phyloP scores from a whole-genome alignment of 2,888 invertebrate genomes.

The Pelosia muscerda region DNA sequence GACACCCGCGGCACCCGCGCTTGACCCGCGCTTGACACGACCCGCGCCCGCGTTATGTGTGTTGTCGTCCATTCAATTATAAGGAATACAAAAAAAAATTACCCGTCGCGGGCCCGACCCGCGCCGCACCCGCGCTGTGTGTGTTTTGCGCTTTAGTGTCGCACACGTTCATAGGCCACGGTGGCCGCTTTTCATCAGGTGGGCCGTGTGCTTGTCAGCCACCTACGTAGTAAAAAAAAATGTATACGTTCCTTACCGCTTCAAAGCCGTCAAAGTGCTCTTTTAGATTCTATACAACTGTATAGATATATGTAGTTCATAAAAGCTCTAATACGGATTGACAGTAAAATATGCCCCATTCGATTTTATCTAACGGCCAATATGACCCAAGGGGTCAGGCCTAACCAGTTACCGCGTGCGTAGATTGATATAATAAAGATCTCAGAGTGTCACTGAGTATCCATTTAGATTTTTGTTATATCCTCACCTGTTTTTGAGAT shows the following conservation, averaged over 20 bases:
- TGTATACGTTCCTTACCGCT: not conserved
- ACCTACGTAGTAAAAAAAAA: no score
- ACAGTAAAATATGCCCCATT: conserved; percentile 42
- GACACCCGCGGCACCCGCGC: no score
- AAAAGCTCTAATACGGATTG: conserved; percentile 35
- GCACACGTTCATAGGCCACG: no score
- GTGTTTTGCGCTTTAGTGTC: no score
- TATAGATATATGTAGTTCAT: conserved; percentile 21
- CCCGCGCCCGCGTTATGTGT: no score
- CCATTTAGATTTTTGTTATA: conserved; percentile 28
- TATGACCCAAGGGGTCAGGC: conserved; percentile 33
- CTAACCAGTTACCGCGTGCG: conserved; percentile 23
- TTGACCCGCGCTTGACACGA: no score
- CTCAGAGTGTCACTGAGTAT: conserved; percentile 16
- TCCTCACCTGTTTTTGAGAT: conserved; percentile 7
- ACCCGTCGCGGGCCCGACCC: no score
- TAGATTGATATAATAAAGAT: conserved; percentile 31
- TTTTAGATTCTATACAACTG: not conserved
- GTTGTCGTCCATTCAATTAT: no score
- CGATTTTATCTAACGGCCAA: conserved; percentile 39
- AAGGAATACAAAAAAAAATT: no score
- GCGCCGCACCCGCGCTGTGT: no score
- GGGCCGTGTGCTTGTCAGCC: no score
- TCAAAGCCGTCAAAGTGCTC: not conserved
- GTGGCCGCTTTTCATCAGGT: no score